Conservation (phyloP, 2,797 vertebrate genomes). For the Leptatherina wallacei region DNA sequence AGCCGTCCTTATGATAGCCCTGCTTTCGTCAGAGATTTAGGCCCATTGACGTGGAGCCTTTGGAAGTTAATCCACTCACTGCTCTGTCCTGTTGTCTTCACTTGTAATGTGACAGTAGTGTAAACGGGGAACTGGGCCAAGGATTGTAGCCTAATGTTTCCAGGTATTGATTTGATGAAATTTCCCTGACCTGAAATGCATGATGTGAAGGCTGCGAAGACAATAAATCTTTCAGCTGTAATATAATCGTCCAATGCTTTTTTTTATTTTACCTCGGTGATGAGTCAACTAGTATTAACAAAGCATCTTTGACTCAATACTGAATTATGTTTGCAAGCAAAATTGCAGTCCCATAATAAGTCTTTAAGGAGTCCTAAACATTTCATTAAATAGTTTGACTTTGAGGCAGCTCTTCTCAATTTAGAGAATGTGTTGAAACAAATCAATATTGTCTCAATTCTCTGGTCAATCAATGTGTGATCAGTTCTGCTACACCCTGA, state of each 20-base stretch:
- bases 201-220: constrained; percentile 12
- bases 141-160: constrained; percentile 17
- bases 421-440: not conserved
- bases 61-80: constrained; percentile 63
- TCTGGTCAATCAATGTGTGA: not conserved
- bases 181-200: constrained; percentile 4
- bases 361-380: not conserved
- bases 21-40: constrained; percentile 64
- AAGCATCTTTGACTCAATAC: not conserved
- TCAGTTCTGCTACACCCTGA: constrained; percentile 12
- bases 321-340: not conserved
- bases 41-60: constrained; percentile 39
- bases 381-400: not conserved
- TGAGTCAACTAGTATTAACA: not conserved
- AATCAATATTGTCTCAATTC: not conserved
- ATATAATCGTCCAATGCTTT: not conserved
- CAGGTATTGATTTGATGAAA: constrained; percentile 42
- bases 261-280: not conserved
- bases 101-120: constrained; percentile 43
- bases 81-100: constrained; percentile 34
- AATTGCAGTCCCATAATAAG: not conserved
- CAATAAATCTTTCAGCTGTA: not conserved
- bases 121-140: constrained; percentile 35
- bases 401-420: not conserved
- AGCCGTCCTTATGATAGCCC: constrained; percentile 54